Evolutionary conservation across 2,888 invertebrate species (phyloP), one percentile per base, ranked within the genome.

Genomic region (Mesorhabditis belari): DNA sequence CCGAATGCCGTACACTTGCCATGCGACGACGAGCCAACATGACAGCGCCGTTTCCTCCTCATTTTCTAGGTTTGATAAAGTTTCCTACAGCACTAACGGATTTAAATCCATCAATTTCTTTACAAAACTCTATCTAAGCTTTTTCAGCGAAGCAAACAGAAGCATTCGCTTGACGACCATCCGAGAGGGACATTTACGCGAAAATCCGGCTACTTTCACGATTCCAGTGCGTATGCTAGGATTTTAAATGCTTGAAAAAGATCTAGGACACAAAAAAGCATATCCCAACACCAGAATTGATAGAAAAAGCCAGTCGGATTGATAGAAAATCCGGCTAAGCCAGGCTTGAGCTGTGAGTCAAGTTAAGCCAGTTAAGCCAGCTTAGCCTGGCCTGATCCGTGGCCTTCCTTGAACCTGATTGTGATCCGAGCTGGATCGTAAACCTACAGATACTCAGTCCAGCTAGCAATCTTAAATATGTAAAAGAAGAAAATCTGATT

Each of bases 181-280:
- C n/a, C 58, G 66, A 12, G 73, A 73, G 24, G 70, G 68, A 27
- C 73, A 73, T 44, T 58, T 69, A 3, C 62, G 70, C 0, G 65
- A 64, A 9, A 71, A 73, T 52, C 62, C 64, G 0, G 58, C 44
- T 9, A 70, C 71, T 1, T 65, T 62, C 29, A 66, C 70, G 12
- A 57, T 73, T 5, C 71, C 73, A 19, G 69, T 69, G 24, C 58
- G 62, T 50, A 49, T 5, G 55, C 54, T 44, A 26, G 25, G 25
- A 26, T 24, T 49, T 49, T 49, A 17, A 49, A 5, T 57, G 44
- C 35, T 35, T 56, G 2, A 29, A 57, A 44, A 23, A 6, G 28
- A 17, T n/a, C 19, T 25, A 23, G 27, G n/a, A 17, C 12, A 19
- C 19, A 21, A 53, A 58, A 12, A 29, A n/a, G 23, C 56, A 49